phyloP scores from a whole-genome alignment of 2,113 vertebrate genomes.

The Nothoprocta perdicaria region DNA sequence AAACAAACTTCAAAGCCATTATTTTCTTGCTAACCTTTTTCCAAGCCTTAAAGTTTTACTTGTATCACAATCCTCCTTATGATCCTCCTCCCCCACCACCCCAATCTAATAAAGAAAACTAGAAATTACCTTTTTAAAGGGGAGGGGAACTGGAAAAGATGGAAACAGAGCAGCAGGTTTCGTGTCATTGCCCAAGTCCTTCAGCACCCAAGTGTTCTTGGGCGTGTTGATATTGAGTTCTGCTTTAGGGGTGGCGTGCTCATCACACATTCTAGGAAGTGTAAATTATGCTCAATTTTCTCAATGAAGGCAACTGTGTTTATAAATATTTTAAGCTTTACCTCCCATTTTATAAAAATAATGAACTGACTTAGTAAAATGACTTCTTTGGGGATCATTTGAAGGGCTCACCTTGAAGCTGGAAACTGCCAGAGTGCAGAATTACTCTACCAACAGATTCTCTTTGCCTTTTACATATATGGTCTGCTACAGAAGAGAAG shows the following conservation, averaged over 20 bases:
- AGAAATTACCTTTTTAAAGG: neutral
- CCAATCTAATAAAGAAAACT: neutral
- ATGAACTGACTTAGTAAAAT: neutral
- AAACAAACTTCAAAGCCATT: neutral
- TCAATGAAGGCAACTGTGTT: neutral
- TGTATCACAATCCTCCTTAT: neutral
- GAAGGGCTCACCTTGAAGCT: neutral
- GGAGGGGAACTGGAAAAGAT: neutral
- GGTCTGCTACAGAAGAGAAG: neutral
- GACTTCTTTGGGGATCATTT: neutral
- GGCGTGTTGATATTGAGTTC: neutral
- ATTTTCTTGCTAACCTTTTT: neutral
- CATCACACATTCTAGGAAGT: neutral
- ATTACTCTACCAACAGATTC: neutral
- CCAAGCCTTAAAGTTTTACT: neutral
- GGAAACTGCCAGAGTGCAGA: neutral
- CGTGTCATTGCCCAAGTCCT: neutral
- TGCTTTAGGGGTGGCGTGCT: neutral
- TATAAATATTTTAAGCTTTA: neutral
- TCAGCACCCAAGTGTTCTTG: neutral
- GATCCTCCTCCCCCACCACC: accelerated
- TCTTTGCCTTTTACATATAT: neutral
- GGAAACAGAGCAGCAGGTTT: neutral
- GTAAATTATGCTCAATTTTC: neutral
- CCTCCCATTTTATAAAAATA: neutral